Percentiles rank a stretch among this genome's conserved stretches.
Conservation (phyloP, 2,797 vertebrate species). For the Lepilemur ruficaudatus region DNA sequence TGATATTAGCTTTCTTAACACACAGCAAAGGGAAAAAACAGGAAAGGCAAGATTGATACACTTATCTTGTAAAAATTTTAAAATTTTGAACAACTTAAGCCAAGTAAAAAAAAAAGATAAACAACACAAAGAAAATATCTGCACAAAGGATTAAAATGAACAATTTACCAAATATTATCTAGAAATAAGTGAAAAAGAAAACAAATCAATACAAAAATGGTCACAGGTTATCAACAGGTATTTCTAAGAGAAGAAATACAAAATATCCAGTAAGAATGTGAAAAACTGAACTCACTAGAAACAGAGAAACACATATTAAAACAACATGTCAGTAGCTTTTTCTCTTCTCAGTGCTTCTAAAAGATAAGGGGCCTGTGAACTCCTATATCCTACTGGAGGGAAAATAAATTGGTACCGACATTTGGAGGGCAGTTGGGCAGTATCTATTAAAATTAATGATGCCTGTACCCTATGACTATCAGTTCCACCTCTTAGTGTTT, state of each 20-base stretch:
- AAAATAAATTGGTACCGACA: constrained; percentile 6
- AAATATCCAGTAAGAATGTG: neutral
- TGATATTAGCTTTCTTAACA: neutral
- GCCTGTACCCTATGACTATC: neutral
- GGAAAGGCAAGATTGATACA: neutral
- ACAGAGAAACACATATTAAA: neutral
- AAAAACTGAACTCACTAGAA: neutral
- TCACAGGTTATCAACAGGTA: neutral
- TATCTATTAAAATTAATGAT: constrained; percentile 37
- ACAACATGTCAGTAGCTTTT: neutral
- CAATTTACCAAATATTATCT: neutral
- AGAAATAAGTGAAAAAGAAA: neutral
- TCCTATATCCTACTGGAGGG: neutral
- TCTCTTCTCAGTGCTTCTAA: constrained; percentile 15
- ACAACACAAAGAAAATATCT: neutral
- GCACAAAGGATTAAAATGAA: neutral
- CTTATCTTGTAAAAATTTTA: neutral
- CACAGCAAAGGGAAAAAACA: neutral
- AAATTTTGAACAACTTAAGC: neutral
- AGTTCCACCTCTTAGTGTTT: neutral
- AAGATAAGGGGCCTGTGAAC: neutral
- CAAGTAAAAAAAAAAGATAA: neutral
- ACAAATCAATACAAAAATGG: neutral
- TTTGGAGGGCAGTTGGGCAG: constrained; percentile 17
- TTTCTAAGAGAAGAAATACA: neutral